These are phyloP conservation scores for Tuberolachnus salignus DNA, from an alignment of 2,888 invertebrate species.

Conservation along the genomic window DNA sequence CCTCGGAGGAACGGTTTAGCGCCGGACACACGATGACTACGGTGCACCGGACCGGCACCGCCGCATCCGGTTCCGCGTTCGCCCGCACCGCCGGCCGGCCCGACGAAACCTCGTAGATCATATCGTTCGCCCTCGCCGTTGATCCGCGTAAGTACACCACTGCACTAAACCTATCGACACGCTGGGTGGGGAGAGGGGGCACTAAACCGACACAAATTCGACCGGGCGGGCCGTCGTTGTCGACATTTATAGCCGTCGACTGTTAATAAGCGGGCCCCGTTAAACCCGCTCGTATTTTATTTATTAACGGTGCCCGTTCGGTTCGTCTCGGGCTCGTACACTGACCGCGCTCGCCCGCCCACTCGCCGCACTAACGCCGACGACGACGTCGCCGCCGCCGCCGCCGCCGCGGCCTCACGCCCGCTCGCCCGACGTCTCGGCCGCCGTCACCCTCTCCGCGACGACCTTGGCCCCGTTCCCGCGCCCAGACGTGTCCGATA, in stretches of 20 bases:
- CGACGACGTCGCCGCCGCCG: not conserved
- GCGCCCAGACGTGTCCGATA: conserved; percentile 34
- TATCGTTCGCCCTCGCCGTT: not conserved
- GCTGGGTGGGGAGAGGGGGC: no score
- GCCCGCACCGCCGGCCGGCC: not conserved
- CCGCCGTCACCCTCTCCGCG: not conserved
- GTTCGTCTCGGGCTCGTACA: not conserved
- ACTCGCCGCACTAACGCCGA: not conserved
- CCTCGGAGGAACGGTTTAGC: not conserved
- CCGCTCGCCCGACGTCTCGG: not conserved
- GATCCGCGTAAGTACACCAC: not conserved
- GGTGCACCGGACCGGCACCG: not conserved
- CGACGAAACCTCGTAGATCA: not conserved
- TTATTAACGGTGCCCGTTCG: no score
- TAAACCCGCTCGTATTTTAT: no score
- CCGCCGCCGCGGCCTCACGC: not conserved
- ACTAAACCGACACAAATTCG: no score
- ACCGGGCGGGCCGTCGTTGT: no score
- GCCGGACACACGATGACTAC: not conserved
- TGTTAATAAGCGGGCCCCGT: no score
- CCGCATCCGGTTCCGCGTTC: not conserved
- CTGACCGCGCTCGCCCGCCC: not conserved
- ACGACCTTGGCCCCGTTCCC: conserved; percentile 40
- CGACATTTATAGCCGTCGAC: no score
- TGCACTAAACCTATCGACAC: no score